A percentile compares a stretch with the other conserved stretches of the same genome.
phyloP scores from a whole-genome alignment of 2,888 invertebrate species.

The Bugula neritina region DNA sequence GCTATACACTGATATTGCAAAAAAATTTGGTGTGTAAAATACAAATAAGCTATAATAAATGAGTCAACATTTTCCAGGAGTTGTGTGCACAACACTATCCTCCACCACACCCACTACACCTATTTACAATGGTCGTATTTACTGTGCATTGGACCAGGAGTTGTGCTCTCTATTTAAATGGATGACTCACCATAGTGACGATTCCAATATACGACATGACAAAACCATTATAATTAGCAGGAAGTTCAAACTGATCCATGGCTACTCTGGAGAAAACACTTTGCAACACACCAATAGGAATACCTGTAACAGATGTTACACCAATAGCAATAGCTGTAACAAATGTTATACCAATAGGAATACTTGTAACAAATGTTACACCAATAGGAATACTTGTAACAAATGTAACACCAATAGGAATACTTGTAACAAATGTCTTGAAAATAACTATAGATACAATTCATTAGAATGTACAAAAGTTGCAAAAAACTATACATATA shows the following conservation, averaged over 20 bases:
- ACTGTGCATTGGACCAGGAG: no score
- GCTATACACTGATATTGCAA: no score
- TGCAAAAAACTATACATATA: background rate
- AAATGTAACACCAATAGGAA: constrained; percentile 48
- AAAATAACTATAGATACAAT: background rate
- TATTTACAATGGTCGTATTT: no score
- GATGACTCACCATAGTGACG: constrained; percentile 40
- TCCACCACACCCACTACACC: no score
- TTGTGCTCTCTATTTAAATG: no score
- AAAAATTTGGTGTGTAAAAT: no score
- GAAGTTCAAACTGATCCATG: constrained; percentile 42
- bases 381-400: no score
- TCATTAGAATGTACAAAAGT: no score
- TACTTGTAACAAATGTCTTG: constrained; percentile 35
- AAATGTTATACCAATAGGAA: constrained; percentile 48
- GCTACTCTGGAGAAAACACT: constrained; percentile 48
- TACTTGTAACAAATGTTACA: constrained; percentile 35
- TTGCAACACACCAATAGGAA: constrained; percentile 48
- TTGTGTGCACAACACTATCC: no score
- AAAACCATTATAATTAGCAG: constrained; percentile 46
- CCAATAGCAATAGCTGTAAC: no score
- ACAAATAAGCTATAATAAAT: no score
- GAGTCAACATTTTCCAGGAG: no score
- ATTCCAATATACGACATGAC: constrained; percentile 47
- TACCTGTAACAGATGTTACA: constrained; percentile 35